Evolutionary conservation across 2,888 invertebrate species (phyloP), one percentile per base, ranked within the genome.

Genomic region (Trilocha varians): DNA sequence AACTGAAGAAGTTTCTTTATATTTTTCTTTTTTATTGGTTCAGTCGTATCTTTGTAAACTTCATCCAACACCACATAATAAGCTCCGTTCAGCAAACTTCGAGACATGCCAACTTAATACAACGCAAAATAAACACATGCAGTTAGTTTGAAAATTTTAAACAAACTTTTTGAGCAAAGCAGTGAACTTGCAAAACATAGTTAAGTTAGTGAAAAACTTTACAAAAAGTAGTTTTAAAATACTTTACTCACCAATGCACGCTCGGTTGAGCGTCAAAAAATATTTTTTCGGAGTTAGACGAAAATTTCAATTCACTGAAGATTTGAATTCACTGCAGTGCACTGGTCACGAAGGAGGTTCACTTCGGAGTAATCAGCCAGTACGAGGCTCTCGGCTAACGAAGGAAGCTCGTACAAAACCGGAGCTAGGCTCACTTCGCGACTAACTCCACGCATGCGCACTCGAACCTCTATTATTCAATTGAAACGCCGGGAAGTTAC

Each of bases 1-100:
- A 84, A 77, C 53, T 72, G 87, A 74, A 89, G 85, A 47, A 87
- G 88, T 80, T 87, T 89, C 83, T 89, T 90, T 60, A 89, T 78
- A 51, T 74, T 78, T 50, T 75, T 77, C 62, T 84, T 87, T 57
- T 80, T 79, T 55, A 83, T 84, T 34, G 85, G 86, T 53, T 87
- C 72, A 40, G 90, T 90, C 38, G 91, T 90, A 62, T 87, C 85
- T 63, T 87, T 88, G 86, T 91, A 91, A 53, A 90, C 88, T 70
- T 89, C 86, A 65, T 88, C 89, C 66, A 90, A 77, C 61, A 87
- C 88, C 60, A 87, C 87, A 84, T 90, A 90, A 69, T 89, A 88
- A 74, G 89, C 88, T 73, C 88, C 60, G 43, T 61, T 88, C 78
- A 88, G 87, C 70, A 79, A 75, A 70, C 87, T 86, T 62, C 87